Evolutionary conservation across 2,888 invertebrate genomes (phyloP), one percentile per base, ranked within the genome.

Genomic region (Opisthograptis luteolata): DNA sequence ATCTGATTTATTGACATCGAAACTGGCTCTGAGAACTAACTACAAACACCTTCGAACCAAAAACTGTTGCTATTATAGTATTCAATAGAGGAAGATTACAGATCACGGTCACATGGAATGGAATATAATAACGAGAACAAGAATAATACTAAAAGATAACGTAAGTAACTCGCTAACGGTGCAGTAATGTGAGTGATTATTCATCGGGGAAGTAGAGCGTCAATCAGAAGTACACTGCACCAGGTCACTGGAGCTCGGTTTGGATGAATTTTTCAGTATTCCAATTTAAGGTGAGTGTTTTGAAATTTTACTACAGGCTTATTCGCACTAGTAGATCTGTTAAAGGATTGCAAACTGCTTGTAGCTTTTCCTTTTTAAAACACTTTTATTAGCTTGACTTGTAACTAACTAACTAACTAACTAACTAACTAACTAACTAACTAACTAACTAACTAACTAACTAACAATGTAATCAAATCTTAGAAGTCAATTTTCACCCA

Each of bases 161-260:
- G 58, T 28, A 56, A 48, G 51, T 56, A 65, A 62, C 62, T 64
- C 44, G 55, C 49, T 72, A 78, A 75, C 75, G 72, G 74, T 71
- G 71, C 61, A 52, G 58, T 73, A 72, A 76, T 74, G 63, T 54
- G 57, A 60, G 70, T 68, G 66, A 66, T 73, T 70, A 70, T 62
- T 70, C 63, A 56, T 60, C 41, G 45, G 55, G 60, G 67, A 74
- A 70, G 62, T 68, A 57, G 68, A 67, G 63, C 68, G 57, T 54
- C 64, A 40, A 67, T 70, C 58, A 64, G 67, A 67, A 30, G 22
- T 48, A 28, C 35, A 12, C 41, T 36, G 32, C 28, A 28, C 15
- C 32, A 41, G 42, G 39, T 47, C 43, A 40, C 30, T 44, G 30
- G 20, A 19, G 39, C 31, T 39, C 17, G 32, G 20, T 30, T 22